Percentiles rank a stretch among this genome's conserved stretches.
Conservation (phyloP, 2,888 invertebrate genomes). For the Atherix ibis region DNA sequence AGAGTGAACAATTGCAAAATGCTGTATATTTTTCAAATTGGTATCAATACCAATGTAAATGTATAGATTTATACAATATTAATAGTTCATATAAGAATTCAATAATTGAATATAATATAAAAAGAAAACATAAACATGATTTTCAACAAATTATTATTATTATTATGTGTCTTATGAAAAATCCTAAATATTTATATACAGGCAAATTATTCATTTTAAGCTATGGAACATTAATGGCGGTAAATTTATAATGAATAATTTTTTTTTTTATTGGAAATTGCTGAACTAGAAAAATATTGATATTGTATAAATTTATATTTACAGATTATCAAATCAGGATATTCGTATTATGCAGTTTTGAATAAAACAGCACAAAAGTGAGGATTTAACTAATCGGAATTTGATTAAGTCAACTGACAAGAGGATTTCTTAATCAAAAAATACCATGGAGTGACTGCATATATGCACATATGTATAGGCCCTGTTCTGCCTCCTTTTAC, state of each 20-base stretch:
- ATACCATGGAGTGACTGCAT: no score
- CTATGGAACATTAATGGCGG: slow-evolving; percentile 4
- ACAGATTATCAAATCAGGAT: slow-evolving; percentile 25
- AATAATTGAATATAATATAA: background rate
- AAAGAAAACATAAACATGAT: background rate
- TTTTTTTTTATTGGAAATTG: no score
- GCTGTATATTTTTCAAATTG: slow-evolving; percentile 4
- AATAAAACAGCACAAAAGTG: no score
- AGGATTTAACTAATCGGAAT: no score
- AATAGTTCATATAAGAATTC: background rate
- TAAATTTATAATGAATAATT: no score
- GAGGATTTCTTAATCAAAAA: no score
- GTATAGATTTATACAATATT: background rate
- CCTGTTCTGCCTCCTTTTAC: no score
- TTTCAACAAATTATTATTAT: slow-evolving; percentile 1
- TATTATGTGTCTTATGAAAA: slow-evolving; percentile 3
- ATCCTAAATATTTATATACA: slow-evolving; percentile 1
- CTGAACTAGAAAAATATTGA: no score
- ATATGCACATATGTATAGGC: no score
- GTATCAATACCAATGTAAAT: slow-evolving; percentile 4
- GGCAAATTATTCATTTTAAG: slow-evolving; percentile 2
- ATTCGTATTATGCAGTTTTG: slow-evolving; percentile 27
- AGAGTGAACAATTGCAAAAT: background rate
- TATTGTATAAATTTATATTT: slow-evolving; percentile 12
- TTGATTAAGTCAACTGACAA: no score